Evolutionary conservation across 1,140 invertebrate genomes (phyloP), one percentile per base, ranked within the genome.

Genomic region (Palaemon carinicauda): DNA sequence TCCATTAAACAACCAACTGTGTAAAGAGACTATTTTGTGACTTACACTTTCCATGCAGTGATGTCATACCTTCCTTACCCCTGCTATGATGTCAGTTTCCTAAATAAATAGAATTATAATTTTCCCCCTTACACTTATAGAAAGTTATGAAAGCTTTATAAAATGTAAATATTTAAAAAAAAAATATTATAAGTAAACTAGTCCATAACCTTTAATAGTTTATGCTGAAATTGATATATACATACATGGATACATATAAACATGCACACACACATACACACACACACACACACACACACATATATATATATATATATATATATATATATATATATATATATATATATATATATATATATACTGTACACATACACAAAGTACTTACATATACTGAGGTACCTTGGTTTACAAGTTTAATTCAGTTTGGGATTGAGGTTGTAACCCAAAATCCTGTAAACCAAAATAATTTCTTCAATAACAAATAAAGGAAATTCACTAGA

Each of bases 251-350:
- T 50, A 78, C 74, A 78, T 50, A 78, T 50, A 78, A 31, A 78
- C 74, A 78, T 50, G 52, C 74, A 78, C 74, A 78, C 74, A 78
- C 74, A 78, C 74, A 78, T 50, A 78, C 74, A 78, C 74, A 78
- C 74, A 78, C 74, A 78, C 74, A 78, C 74, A 78, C 74, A 78
- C 74, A 78, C 73, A 75, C 33, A 75, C 33, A 75, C 73, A 75
- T 21, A 75, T 14, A 50, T 33, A 75, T 31, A 75, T 31, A 75
- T 31, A 75, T 14, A 33, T 31, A 75, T 31, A 75, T 21, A 75
- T 31, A 75, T 33, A 75, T 15, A 75, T 33, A 75, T 17, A 75
- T 33, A 75, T 17, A 75, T 17, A 50, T 27, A 75, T 27, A 33
- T 33, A n/a, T n/a, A n/a, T n/a, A n/a, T n/a, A n/a, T n/a, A n/a